phyloP scores from a whole-genome alignment of 2,888 invertebrate species.

The Mythimna impura region DNA sequence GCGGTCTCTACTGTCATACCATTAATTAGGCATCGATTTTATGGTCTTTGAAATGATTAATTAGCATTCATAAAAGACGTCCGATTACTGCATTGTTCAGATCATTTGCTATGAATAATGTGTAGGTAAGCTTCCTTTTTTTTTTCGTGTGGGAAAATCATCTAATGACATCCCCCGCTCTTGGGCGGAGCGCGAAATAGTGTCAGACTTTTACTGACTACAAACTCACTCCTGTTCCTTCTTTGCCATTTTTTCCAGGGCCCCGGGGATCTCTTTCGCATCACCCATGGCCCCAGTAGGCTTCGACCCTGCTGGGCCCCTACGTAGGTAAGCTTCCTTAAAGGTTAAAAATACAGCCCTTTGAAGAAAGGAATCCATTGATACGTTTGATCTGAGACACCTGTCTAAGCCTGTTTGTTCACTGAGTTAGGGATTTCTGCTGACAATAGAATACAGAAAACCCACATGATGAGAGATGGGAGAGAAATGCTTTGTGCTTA shows the following conservation, averaged over 20 bases:
- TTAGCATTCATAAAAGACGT: slow-evolving; percentile 24
- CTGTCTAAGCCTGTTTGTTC: slow-evolving; percentile 61
- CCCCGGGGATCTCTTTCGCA: too few species aligned
- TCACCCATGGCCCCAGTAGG: too few species aligned
- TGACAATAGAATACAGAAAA: slow-evolving; percentile 60
- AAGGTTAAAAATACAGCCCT: slow-evolving; percentile 37
- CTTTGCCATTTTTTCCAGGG: too few species aligned
- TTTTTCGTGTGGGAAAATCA: too few species aligned
- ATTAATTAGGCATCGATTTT: slow-evolving; percentile 33
- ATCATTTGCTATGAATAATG: slow-evolving; percentile 28
- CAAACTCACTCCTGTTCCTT: too few species aligned
- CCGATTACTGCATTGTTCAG: slow-evolving; percentile 11
- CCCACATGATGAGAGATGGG: slow-evolving; percentile 50
- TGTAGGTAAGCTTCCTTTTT: slow-evolving; percentile 8
- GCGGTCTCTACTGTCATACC: slow-evolving; percentile 32
- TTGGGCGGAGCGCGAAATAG: too few species aligned
- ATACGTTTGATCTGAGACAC: slow-evolving; percentile 59
- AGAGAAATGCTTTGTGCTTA: slow-evolving; percentile 55
- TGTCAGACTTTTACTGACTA: too few species aligned
- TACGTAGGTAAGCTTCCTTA: slow-evolving; percentile 6
- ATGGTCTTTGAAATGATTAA: slow-evolving; percentile 10
- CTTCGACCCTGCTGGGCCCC: too few species aligned
- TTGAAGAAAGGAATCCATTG: slow-evolving; percentile 52
- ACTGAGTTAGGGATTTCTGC: slow-evolving; percentile 58
- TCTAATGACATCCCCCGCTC: too few species aligned